Evolutionary conservation across 2,113 vertebrate species (phyloP).

Genomic region (Lepus europaeus): DNA sequence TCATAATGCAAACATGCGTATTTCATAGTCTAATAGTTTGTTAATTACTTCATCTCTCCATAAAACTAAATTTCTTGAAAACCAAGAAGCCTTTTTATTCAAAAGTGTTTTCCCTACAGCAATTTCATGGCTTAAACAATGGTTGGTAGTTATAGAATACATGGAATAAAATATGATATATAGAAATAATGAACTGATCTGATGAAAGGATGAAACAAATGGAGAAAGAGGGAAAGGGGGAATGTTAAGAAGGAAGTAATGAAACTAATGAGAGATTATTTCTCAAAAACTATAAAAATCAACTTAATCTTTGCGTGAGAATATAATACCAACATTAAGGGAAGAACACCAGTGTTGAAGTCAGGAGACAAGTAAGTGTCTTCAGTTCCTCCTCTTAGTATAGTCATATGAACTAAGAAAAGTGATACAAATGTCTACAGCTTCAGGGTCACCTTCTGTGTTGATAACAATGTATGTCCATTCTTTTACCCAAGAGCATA

Average conservation of each 20-base stretch:
- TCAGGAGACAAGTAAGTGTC: neutral
- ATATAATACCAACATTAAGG: neutral
- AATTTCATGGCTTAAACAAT: too few relatives aligned
- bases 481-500: rapidly evolving
- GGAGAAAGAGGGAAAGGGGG: neutral
- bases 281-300: neutral
- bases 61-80: neutral
- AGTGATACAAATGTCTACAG: neutral
- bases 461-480: neutral
- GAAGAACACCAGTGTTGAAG: neutral
- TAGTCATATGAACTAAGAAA: neutral
- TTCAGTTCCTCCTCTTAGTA: neutral
- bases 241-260: neutral
- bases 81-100: neutral
- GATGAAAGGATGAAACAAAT: neutral
- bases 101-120: neutral
- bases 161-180: too few relatives aligned
- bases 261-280: neutral
- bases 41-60: neutral
- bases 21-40: neutral
- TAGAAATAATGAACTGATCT: neutral
- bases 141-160: too few relatives aligned
- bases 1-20: neutral
- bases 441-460: neutral
- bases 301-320: neutral